Percentiles rank a stretch among this genome's conserved stretches.
phyloP scores from a whole-genome alignment of 2,797 vertebrate species.

The Poecilia velifera region DNA sequence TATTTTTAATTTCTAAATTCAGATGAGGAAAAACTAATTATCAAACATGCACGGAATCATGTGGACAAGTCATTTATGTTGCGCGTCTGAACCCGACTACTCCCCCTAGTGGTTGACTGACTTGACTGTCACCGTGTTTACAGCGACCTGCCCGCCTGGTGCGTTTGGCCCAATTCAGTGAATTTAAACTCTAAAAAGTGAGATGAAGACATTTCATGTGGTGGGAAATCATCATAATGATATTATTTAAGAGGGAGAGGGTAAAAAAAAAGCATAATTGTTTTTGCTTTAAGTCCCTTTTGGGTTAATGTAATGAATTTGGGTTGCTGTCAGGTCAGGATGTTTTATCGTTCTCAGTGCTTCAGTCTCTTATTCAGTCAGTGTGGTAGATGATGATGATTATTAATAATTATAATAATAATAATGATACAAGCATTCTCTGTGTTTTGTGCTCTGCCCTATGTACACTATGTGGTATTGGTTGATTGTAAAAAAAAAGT shows the following conservation, averaged over 20 bases:
- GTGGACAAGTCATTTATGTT: slow-evolving; percentile 9
- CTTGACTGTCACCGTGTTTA: background rate
- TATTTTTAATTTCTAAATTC: background rate
- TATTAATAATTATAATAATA: slow-evolving; percentile 24
- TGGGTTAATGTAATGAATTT: slow-evolving; percentile 16
- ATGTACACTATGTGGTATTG: slow-evolving; percentile 75
- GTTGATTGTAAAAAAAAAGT: slow-evolving; percentile 73
- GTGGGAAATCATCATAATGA: slow-evolving; percentile 6
- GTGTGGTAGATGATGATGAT: slow-evolving; percentile 72
- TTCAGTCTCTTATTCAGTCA: slow-evolving; percentile 76
- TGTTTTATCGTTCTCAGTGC: slow-evolving; percentile 78
- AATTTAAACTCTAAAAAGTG: background rate
- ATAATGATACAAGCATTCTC: slow-evolving; percentile 67
- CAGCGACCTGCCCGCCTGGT: background rate
- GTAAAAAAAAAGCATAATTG: slow-evolving; percentile 24
- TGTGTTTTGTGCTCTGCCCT: slow-evolving; percentile 74
- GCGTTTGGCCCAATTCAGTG: background rate
- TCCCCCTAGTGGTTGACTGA: background rate
- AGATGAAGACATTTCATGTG: background rate
- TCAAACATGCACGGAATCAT: background rate
- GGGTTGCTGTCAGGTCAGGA: slow-evolving; percentile 57
- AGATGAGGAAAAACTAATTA: background rate
- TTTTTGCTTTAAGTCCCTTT: slow-evolving; percentile 20
- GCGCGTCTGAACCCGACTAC: background rate
- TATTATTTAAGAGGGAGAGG: background rate